Percentiles rank a stretch among this genome's conserved stretches.
phyloP scores from a whole-genome alignment of 2,113 vertebrate species.

The Prietella phreatophila region DNA sequence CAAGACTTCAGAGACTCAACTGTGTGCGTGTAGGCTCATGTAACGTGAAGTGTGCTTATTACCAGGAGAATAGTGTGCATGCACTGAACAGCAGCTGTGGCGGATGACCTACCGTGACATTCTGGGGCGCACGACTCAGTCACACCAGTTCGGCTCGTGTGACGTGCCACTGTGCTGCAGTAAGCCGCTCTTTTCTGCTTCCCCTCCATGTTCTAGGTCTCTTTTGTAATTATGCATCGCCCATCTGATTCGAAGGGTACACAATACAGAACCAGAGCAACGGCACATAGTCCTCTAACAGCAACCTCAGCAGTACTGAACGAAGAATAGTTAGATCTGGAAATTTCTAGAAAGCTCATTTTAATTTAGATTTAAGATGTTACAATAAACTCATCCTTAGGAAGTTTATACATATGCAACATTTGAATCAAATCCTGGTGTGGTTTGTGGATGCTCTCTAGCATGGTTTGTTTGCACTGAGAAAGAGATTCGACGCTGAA shows the following conservation, averaged over 20 bases:
- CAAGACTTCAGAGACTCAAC: not conserved
- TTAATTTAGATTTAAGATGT: not conserved
- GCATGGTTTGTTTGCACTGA: not conserved
- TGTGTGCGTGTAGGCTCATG: conserved; percentile 6
- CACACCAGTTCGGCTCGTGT: conserved; percentile 29
- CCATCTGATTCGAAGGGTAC: not conserved
- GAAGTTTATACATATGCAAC: not conserved
- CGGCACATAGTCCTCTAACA: not conserved
- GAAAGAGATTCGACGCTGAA: not conserved
- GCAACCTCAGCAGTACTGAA: not conserved
- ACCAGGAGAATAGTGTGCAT: not conserved
- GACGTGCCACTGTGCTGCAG: conserved; percentile 31
- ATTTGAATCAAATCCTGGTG: not conserved
- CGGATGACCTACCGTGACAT: conserved; percentile 48
- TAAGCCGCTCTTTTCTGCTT: conserved; percentile 28
- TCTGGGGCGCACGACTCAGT: conserved; percentile 27
- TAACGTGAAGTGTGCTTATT: not conserved
- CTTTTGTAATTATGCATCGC: not conserved
- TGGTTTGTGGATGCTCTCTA: not conserved
- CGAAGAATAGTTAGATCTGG: not conserved
- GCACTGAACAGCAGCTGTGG: conserved; percentile 45
- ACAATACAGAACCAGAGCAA: not conserved
- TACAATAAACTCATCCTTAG: not conserved
- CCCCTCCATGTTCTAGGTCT: not conserved
- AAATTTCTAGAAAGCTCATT: not conserved